phyloP scores from a whole-genome alignment of 2,113 vertebrate species.

The Nannospalax galili region DNA sequence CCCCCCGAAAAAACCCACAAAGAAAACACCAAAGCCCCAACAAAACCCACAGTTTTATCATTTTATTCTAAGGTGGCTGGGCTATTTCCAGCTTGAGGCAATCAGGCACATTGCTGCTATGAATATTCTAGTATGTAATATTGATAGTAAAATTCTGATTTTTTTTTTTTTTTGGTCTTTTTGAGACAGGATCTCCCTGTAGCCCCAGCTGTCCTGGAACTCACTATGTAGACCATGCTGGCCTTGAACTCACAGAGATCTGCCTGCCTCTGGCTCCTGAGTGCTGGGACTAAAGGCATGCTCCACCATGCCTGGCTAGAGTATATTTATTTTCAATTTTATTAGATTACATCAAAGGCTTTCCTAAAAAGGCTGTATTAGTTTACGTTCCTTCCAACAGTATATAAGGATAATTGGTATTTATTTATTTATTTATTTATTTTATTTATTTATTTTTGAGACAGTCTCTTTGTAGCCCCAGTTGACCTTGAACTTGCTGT shows the following conservation, averaged over 20 bases:
- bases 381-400: neutral
- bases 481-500: too few species aligned
- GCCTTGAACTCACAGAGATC: too few species aligned
- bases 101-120: neutral
- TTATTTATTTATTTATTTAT: too few species aligned
- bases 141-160: slow-evolving; percentile 4
- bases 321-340: slow-evolving; percentile 50
- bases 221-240: too few species aligned
- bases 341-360: neutral
- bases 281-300: too few species aligned
- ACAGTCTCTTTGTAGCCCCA: too few species aligned
- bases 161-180: neutral
- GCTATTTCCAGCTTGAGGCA: neutral
- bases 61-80: neutral
- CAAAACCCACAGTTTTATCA: neutral
- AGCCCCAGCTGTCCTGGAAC: too few species aligned
- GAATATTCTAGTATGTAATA: neutral
- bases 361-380: slow-evolving; percentile 43
- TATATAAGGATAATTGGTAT: too few species aligned
- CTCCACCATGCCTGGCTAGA: too few species aligned
- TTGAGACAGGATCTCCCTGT: too few species aligned
- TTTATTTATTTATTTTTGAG: too few species aligned
- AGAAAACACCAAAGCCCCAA: neutral
- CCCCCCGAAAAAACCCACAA: neutral
- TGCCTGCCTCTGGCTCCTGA: too few species aligned